Percentiles rank a stretch among this genome's conserved stretches.
phyloP scores from a whole-genome alignment of 2,888 invertebrate species.

The Dexiosoma caninum region DNA sequence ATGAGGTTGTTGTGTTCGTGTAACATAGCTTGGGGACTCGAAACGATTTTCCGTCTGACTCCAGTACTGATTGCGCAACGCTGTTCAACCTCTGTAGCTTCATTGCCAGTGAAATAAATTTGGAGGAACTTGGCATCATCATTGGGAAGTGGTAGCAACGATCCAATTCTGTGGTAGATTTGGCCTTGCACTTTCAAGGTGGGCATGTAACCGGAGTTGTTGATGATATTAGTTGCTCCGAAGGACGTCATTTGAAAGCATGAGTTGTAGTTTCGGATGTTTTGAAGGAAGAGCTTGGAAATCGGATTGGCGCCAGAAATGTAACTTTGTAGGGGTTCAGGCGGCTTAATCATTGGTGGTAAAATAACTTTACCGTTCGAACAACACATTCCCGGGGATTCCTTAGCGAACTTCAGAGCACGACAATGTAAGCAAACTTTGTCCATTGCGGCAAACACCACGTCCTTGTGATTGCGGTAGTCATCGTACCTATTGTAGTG shows the following conservation, averaged over 20 bases:
- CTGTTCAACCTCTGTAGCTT: conserved; percentile 18
- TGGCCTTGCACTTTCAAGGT: conserved; percentile 22
- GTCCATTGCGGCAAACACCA: conserved; percentile 17
- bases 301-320: not conserved
- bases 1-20: conserved; percentile 50
- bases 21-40: conserved; percentile 64
- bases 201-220: not conserved
- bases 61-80: conserved; percentile 45
- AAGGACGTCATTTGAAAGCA: conserved; percentile 38
- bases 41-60: conserved; percentile 67
- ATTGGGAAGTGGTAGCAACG: conserved; percentile 1
- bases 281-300: conserved; percentile 26
- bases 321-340: conserved; percentile 24
- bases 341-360: conserved; percentile 1
- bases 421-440: conserved; percentile 43
- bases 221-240: conserved; percentile 22
- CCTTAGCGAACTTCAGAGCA: conserved; percentile 16
- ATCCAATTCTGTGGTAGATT: not conserved
- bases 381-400: not conserved
- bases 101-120: conserved; percentile 47
- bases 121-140: conserved; percentile 4
- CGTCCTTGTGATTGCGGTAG: conserved; percentile 20
- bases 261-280: conserved; percentile 39
- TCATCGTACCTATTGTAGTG: conserved; percentile 22
- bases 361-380: not conserved